Conservation (phyloP, 2,888 invertebrate species). For the Melanchra persicariae region DNA sequence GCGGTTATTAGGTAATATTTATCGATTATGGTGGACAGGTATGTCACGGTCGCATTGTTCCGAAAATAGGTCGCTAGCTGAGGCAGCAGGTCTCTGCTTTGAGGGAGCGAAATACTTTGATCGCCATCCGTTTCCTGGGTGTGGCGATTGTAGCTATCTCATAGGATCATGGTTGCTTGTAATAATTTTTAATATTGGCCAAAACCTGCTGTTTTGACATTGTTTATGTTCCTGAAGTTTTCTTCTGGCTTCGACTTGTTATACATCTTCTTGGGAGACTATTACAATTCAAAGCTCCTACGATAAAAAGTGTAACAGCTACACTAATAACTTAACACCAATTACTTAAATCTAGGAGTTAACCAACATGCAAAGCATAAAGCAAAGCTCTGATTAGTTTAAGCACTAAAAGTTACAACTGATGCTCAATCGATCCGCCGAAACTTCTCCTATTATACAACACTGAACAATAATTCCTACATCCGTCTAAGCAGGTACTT, state of each 20-base stretch:
- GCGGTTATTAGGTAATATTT: constrained; percentile 36
- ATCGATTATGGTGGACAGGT: constrained; percentile 26
- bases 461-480: not conserved
- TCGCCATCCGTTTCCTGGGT: not conserved
- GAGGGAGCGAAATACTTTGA: not conserved
- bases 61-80: constrained; percentile 1
- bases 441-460: not conserved
- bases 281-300: not conserved
- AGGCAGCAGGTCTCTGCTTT: not conserved
- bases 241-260: not conserved
- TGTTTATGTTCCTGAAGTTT: not conserved
- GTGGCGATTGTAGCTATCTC: not conserved
- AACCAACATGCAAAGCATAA: constrained; percentile 3
- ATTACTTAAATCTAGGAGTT: not conserved
- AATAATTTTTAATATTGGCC: not conserved
- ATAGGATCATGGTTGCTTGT: not conserved
- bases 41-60: constrained; percentile 43
- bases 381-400: not conserved
- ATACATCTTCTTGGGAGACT: not conserved
- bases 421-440: not conserved
- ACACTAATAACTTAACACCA: not conserved
- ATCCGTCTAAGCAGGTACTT: constrained; percentile 9
- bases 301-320: not conserved
- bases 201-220: not conserved
- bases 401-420: constrained; percentile 10